These are phyloP conservation scores for Hydriomena furcata DNA, from an alignment of 2,888 invertebrate genomes.

Conservation along the genomic window DNA sequence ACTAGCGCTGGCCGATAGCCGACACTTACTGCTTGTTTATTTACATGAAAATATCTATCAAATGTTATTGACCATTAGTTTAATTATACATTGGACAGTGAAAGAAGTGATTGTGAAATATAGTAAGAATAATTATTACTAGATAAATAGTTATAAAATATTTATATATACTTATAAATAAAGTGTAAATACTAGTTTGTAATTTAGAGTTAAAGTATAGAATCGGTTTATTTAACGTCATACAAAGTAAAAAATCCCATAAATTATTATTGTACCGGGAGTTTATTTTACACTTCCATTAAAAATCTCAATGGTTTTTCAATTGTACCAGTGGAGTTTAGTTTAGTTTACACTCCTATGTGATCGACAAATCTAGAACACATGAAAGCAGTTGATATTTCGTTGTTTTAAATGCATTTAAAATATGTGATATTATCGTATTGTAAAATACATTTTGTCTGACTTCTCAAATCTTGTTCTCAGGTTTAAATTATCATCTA, in stretches of 20 bases:
- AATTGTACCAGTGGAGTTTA: slow-evolving; percentile 80
- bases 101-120: slow-evolving; percentile 69
- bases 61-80: slow-evolving; percentile 83
- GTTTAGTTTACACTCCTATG: slow-evolving; percentile 74
- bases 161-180: slow-evolving; percentile 83
- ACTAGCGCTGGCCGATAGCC: slow-evolving; percentile 58
- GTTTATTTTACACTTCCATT: slow-evolving; percentile 78
- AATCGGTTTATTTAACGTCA: slow-evolving; percentile 83
- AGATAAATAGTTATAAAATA: slow-evolving; percentile 79
- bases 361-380: slow-evolving; percentile 54
- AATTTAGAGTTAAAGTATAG: slow-evolving; percentile 82
- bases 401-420: slow-evolving; percentile 75
- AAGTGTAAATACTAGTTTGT: slow-evolving; percentile 81
- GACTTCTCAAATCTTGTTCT: slow-evolving; percentile 74
- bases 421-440: slow-evolving; percentile 83
- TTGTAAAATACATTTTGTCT: slow-evolving; percentile 80
- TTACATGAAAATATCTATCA: slow-evolving; percentile 81
- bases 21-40: slow-evolving; percentile 80
- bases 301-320: slow-evolving; percentile 83
- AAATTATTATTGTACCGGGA: slow-evolving; percentile 82
- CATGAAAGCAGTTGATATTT: slow-evolving; percentile 68
- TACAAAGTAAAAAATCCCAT: slow-evolving; percentile 79
- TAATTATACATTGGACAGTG: slow-evolving; percentile 81
- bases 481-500: slow-evolving; percentile 55
- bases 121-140: slow-evolving; percentile 65